Evolutionary conservation across 2,888 invertebrate species (phyloP).

Genomic region (Belgica antarctica): DNA sequence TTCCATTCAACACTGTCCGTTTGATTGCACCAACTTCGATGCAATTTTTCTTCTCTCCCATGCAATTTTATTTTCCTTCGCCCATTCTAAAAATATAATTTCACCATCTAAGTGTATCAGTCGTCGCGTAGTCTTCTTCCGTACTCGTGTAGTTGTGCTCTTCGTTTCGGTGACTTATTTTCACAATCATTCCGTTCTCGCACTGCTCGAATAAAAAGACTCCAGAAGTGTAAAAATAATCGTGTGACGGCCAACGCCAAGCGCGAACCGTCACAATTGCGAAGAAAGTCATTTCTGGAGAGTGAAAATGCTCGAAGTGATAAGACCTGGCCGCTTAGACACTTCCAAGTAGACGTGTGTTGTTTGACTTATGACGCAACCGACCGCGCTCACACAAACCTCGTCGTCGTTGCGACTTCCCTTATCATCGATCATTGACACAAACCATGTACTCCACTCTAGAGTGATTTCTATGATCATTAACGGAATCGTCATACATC

Average conservation of each 20-base stretch:
- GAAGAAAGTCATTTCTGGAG: too few species aligned
- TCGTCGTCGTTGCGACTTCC: constrained; percentile 10
- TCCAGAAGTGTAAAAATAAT: too few species aligned
- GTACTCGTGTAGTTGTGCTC: constrained; percentile 15
- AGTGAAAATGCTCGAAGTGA: too few species aligned
- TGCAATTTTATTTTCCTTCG: neutral
- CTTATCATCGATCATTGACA: constrained; percentile 43
- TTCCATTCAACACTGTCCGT: neutral
- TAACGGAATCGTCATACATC: constrained; percentile 30
- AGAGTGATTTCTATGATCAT: constrained; percentile 40
- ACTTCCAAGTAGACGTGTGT: too few species aligned
- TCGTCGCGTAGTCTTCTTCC: neutral
- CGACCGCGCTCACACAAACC: neutral
- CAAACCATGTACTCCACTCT: neutral
- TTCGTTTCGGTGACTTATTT: constrained; percentile 23
- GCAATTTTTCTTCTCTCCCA: neutral
- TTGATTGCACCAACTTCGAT: neutral
- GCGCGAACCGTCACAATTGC: too few species aligned
- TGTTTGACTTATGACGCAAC: constrained; percentile 24
- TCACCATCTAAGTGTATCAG: neutral
- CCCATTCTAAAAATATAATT: neutral
- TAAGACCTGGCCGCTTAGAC: too few species aligned
- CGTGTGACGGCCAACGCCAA: too few species aligned
- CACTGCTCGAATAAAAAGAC: constrained; percentile 2
- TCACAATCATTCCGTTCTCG: constrained; percentile 6